Evolutionary conservation across 2,113 vertebrate genomes (phyloP).

Genomic region (Irena cyanogastra): DNA sequence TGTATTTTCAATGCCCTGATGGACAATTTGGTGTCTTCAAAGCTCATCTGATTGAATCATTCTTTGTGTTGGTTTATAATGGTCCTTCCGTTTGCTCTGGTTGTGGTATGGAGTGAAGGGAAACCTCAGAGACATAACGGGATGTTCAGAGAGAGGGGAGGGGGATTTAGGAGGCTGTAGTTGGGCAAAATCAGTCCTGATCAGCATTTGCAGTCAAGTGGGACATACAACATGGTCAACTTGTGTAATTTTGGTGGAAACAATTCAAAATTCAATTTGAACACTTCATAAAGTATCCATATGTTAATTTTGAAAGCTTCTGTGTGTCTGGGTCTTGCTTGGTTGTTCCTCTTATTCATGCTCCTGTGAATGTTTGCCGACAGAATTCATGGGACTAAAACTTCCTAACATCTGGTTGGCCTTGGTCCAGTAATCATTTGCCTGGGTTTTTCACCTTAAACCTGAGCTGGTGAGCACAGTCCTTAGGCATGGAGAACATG

Average conservation of each 20-base stretch:
- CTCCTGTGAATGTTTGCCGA: not conserved
- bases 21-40: not conserved
- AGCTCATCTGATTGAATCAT: not conserved
- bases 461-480: not conserved
- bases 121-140: fast-evolving
- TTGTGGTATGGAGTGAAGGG: not conserved
- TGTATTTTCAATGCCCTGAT: not conserved
- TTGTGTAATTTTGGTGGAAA: not conserved
- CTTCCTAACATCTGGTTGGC: not conserved
- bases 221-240: not conserved
- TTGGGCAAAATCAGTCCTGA: not conserved
- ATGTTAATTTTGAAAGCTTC: not conserved
- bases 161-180: not conserved
- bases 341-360: not conserved
- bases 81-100: not conserved
- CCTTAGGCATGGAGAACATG: not conserved
- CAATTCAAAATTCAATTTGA: not conserved
- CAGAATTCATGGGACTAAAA: not conserved
- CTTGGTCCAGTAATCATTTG: not conserved
- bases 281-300: not conserved
- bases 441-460: not conserved
- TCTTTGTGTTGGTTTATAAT: not conserved
- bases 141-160: not conserved
- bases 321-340: not conserved
- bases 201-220: not conserved